Conservation (phyloP, 2,797 vertebrate genomes). For the Etheostoma perlongum region DNA sequence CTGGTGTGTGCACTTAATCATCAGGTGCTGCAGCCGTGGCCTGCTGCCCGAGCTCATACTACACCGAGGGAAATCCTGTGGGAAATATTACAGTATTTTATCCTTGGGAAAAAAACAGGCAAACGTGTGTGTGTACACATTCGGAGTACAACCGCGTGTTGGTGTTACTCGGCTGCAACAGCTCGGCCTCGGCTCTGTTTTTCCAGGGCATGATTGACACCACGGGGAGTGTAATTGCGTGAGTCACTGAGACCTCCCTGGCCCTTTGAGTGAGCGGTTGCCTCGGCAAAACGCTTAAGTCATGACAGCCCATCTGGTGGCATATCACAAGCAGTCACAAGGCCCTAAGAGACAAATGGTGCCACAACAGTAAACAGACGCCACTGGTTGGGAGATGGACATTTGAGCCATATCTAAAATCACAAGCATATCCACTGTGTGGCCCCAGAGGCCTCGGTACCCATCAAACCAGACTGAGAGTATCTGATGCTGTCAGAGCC, state of each 20-base stretch:
- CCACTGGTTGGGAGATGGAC: slow-evolving; percentile 32
- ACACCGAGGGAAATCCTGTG: slow-evolving; percentile 32
- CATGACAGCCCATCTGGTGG: slow-evolving; percentile 76
- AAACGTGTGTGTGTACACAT: not conserved
- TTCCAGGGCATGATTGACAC: slow-evolving; percentile 70
- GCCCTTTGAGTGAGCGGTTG: slow-evolving; percentile 63
- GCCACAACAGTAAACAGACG: slow-evolving; percentile 52
- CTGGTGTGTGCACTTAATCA: slow-evolving; percentile 57
- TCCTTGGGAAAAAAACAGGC: slow-evolving; percentile 6
- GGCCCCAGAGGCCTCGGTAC: slow-evolving; percentile 31
- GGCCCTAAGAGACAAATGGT: slow-evolving; percentile 61
- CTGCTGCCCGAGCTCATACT: slow-evolving; percentile 1
- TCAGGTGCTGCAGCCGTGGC: slow-evolving; percentile 22
- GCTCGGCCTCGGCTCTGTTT: slow-evolving; percentile 7
- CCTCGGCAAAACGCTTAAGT: slow-evolving; percentile 68
- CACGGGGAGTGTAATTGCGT: slow-evolving; percentile 59
- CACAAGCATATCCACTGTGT: slow-evolving; percentile 44
- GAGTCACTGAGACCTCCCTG: slow-evolving; percentile 68
- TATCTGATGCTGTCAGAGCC: slow-evolving; percentile 10
- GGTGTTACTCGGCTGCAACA: not conserved
- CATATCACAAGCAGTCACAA: slow-evolving; percentile 70
- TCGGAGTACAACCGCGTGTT: not conserved
- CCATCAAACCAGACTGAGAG: slow-evolving; percentile 29
- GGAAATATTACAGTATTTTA: slow-evolving; percentile 40
- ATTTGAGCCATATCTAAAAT: slow-evolving; percentile 56